phyloP scores from a whole-genome alignment of 2,797 vertebrate species.

The Yasuhikotakia modesta region DNA sequence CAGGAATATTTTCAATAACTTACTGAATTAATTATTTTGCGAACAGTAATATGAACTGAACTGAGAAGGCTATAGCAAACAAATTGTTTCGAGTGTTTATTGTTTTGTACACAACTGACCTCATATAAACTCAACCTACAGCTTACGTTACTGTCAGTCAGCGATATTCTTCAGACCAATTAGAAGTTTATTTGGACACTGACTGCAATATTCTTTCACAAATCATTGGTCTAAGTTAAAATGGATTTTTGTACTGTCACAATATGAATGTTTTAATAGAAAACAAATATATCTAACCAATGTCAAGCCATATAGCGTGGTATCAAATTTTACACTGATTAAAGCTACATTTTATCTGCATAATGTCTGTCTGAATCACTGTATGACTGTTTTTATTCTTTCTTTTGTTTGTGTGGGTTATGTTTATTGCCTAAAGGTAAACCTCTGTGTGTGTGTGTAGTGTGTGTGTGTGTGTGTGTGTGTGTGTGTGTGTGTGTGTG shows the following conservation, averaged over 20 bases:
- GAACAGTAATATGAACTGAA: conserved; percentile 3
- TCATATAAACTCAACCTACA: conserved; percentile 13
- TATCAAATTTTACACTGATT: background rate
- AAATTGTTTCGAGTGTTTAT: background rate
- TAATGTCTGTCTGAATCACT: too few species aligned
- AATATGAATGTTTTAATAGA: background rate
- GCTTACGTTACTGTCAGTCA: background rate
- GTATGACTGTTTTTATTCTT: too few species aligned
- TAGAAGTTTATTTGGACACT: conserved; percentile 2
- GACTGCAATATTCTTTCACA: background rate
- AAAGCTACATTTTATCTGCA: background rate
- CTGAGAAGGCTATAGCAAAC: background rate
- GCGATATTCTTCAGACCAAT: conserved; percentile 21
- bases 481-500: conserved; percentile 17
- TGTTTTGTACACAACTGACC: background rate
- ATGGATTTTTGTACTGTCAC: background rate
- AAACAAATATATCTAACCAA: background rate
- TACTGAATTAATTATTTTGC: background rate
- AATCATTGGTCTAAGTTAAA: conserved; percentile 6
- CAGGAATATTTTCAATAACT: background rate
- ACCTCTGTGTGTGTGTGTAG: background rate
- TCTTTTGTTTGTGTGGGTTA: background rate
- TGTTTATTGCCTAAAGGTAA: conserved; percentile 5
- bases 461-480: conserved; percentile 2
- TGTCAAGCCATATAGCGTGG: background rate